A percentile compares a stretch with the other conserved stretches of the same genome.
Evolutionary conservation across 2,113 vertebrate species (phyloP).

Genomic region (Lipophrys pholis): DNA sequence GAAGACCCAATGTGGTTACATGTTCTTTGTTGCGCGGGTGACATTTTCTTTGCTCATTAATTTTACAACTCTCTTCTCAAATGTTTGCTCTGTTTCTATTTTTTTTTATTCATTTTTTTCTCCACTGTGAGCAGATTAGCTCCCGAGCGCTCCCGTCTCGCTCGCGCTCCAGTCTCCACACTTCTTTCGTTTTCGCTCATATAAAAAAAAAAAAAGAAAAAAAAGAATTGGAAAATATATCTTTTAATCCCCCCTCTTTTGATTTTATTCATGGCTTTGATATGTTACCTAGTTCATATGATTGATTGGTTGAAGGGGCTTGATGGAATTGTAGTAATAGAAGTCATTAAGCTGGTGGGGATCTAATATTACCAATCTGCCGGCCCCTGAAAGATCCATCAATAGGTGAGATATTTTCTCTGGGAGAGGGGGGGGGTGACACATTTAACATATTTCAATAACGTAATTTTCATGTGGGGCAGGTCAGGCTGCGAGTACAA

Average conservation of each 20-base stretch:
- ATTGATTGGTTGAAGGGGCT: slow-evolving; percentile 70
- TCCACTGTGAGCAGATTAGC: slow-evolving; percentile 26
- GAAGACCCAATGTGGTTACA: slow-evolving; percentile 60
- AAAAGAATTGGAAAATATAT: slow-evolving; percentile 71
- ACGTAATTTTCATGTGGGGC: slow-evolving; percentile 82
- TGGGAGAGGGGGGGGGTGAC: slow-evolving; percentile 39
- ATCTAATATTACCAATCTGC: slow-evolving; percentile 80
- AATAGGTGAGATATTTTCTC: slow-evolving; percentile 79
- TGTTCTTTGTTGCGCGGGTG: slow-evolving; percentile 45
- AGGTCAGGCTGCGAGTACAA: slow-evolving; percentile 80
- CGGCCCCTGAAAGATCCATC: slow-evolving; percentile 74
- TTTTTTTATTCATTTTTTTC: slow-evolving; percentile 50
- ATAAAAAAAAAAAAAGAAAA: slow-evolving; percentile 40
- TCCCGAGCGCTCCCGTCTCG: slow-evolving; percentile 2
- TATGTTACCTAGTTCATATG: slow-evolving; percentile 77
- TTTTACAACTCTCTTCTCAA: slow-evolving; percentile 49
- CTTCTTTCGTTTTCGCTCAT: slow-evolving; percentile 34
- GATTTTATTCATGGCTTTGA: slow-evolving; percentile 77
- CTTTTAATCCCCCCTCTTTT: slow-evolving; percentile 60
- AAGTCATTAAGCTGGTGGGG: slow-evolving; percentile 76
- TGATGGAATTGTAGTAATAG: slow-evolving; percentile 76
- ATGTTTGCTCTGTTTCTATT: slow-evolving; percentile 46
- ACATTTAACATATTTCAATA: slow-evolving; percentile 84
- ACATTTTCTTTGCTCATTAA: slow-evolving; percentile 68
- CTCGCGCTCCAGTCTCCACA: slow-evolving; percentile 15